Base-by-base conservation (phyloP, 2,888 invertebrate genomes). In the Drosophila nigricruria region DNA sequence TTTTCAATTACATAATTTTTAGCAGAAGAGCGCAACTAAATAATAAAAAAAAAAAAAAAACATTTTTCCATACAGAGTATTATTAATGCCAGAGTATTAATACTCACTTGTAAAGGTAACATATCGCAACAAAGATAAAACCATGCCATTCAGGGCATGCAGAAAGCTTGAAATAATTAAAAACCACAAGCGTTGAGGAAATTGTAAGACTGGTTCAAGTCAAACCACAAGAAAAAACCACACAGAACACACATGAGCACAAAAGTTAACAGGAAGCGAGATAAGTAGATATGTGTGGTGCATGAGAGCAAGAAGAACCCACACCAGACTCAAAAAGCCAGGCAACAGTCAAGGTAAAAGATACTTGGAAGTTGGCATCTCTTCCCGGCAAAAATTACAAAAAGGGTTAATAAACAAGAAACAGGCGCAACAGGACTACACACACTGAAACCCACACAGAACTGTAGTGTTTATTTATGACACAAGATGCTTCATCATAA, bases 401-500 rank as follows among this genome's bases (percentile, higher is more conserved):
- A 86, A 88, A 86, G 84, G 89, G 89, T 86, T 86, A 88, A 89
- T 88, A 88, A 89, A 79, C 85, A 76, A 67, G 66, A 47, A 70
- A 54, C 73, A 77, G 66, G 57, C 73, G 71, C 77, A 81, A 76
- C 73, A 81, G 82, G 79, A 82, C 70, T 68, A 64, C 76, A 57
- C 59, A 67, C 38, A 62, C 25, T 52, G 52, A 56, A 53, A 52
- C 69, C 57, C 52, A 67, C 63, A 64, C 49, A 63, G 47, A 76
- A 23, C 32, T 81, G 80, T 77, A 81, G 83, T 88, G 86, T 83
- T 90, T 90, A 91, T 91, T 91, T 91, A 91, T 88, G 90, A 91
- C 89, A 91, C 88, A 91, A 80, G 81, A 91, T 85, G 89, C 91
- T 91, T 88, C 89, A 85, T 90, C 90, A 91, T 91, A 90, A 91